phyloP scores from a whole-genome alignment of 2,113 vertebrate genomes.

The Castor canadensis region DNA sequence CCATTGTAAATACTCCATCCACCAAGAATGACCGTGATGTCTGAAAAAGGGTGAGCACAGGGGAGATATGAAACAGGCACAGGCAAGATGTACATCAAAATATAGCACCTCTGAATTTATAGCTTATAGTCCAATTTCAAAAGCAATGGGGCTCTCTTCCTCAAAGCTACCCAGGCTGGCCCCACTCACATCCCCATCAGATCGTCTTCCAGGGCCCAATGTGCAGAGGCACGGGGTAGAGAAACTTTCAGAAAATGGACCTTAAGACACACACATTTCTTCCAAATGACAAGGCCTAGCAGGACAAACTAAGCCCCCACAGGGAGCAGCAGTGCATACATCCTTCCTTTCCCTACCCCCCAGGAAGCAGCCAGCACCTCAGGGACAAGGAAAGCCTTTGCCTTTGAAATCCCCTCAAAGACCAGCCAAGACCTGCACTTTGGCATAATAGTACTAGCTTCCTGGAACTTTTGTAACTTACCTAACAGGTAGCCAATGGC shows the following conservation, averaged over 20 bases:
- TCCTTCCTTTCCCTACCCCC: background rate
- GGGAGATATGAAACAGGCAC: rapidly evolving
- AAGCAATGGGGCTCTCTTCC: background rate
- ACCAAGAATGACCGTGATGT: background rate
- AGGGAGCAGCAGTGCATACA: background rate
- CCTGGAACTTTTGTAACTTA: background rate
- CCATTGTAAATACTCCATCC: background rate
- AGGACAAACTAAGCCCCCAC: rapidly evolving
- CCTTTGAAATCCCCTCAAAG: background rate
- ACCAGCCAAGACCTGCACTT: background rate
- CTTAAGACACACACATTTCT: background rate
- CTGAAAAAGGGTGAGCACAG: rapidly evolving
- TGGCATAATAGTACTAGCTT: background rate
- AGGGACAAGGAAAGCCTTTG: background rate
- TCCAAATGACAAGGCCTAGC: background rate
- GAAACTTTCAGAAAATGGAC: too few species aligned
- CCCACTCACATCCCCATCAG: background rate
- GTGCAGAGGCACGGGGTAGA: rapidly evolving
- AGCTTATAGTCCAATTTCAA: background rate
- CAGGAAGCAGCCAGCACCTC: background rate
- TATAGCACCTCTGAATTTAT: too few species aligned
- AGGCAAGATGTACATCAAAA: rapidly evolving
- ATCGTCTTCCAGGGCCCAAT: background rate
- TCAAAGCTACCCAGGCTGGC: background rate
- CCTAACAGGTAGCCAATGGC: background rate